Evolutionary conservation across 2,888 invertebrate genomes (phyloP).

Genomic region (Oxycera nigricornis): DNA sequence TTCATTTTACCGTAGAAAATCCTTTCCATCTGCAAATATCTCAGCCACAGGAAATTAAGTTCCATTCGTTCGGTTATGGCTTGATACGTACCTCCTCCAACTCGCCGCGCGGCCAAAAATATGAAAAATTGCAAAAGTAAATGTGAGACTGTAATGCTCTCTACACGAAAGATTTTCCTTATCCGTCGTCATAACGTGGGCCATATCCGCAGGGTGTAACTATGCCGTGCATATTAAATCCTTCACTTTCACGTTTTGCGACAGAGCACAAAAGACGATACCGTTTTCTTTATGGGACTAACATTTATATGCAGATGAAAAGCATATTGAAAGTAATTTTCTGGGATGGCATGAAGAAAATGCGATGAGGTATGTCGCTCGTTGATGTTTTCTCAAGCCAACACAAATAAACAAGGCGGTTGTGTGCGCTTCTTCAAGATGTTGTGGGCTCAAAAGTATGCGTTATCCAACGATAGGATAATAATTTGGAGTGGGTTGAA

Average conservation of each 20-base stretch:
- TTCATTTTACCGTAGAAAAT: constrained; percentile 22
- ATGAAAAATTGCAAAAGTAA: constrained; percentile 14
- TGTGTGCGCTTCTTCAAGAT: too few species aligned
- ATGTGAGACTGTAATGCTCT: constrained; percentile 37
- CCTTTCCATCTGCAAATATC: constrained; percentile 38
- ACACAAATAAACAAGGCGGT: too few species aligned
- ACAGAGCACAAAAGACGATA: neutral
- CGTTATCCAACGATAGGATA: too few species aligned
- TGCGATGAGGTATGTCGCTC: too few species aligned
- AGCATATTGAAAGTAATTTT: constrained; percentile 8
- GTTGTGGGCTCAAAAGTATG: too few species aligned
- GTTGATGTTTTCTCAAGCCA: too few species aligned
- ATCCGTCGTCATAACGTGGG: constrained; percentile 23
- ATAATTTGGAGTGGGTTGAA: too few species aligned
- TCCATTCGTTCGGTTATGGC: constrained; percentile 36
- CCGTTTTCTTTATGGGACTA: neutral
- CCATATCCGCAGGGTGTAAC: constrained; percentile 11
- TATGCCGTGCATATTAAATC: constrained; percentile 10
- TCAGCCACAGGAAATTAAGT: constrained; percentile 47
- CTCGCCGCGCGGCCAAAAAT: neutral
- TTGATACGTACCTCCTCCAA: neutral
- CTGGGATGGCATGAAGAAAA: neutral
- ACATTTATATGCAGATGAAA: constrained; percentile 14
- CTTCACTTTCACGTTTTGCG: constrained; percentile 17
- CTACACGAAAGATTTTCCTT: constrained; percentile 44